Evolutionary conservation across 2,113 vertebrate genomes (phyloP), one percentile per base, ranked within the genome.

Genomic region (Campylorhamphus procurvoides): DNA sequence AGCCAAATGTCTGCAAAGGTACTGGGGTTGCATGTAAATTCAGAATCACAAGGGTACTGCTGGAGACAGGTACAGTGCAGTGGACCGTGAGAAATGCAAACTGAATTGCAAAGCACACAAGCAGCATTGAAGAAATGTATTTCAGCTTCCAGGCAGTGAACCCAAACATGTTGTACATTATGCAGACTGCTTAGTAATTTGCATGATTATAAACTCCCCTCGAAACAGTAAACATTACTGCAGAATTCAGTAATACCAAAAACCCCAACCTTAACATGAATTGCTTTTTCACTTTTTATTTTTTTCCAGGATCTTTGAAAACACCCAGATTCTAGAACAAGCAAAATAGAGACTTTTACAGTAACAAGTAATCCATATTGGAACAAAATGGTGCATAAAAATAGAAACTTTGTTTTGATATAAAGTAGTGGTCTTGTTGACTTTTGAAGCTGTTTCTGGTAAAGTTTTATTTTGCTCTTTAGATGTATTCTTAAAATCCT

Each of bases 181-280:
- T 95, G 93, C 97, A 97, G 95, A 60, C 89, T 90, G 66, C 86
- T 96, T 87, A 92, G 92, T 68, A 96, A 96, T 97, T 97, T 98
- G 80, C 98, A 98, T 98, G 98, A 98, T 98, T 98, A 98, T 95
- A 94, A 97, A 92, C 84, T 97, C 96, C 84, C 95, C 92, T 97
- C 29, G 50, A 97, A 97, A 97, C 87, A 96, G 93, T 97, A 97
- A 98, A 97, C 94, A 97, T 92, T 76, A 58, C 95, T 95, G 94
- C 93, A 95, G 97, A 96, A 94, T 94, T 94, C 27, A 73, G 86
- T 86, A 91, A 92, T 93, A 89, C 79, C 87, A 95, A 97, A 97
- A 71, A 86, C 25, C 50, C 50, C 44, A 87, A 58, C 59, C 75
- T 97, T 96, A 94, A 96, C 96, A 97, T 89, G 91, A 86, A 75